Evolutionary conservation across 2,888 invertebrate genomes (phyloP), one percentile per base, ranked within the genome.

Genomic region (Apotomis turbidana): DNA sequence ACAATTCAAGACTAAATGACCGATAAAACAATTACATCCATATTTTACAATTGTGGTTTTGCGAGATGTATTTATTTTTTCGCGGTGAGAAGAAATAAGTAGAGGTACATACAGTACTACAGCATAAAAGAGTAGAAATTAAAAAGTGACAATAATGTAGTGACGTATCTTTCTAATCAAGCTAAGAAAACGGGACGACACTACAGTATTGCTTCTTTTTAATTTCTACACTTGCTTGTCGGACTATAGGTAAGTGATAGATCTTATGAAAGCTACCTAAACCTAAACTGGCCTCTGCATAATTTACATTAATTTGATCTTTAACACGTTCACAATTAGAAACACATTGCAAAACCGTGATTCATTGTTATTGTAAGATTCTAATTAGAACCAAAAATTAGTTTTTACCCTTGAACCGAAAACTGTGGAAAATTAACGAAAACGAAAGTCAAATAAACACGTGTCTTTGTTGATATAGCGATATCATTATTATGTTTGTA

Each of bases 341-440:
- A n/a, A 8, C 5, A 58, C n/a, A 54, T 63, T 59, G 52, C 58
- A 57, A 66, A 52, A 46, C 36, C 57, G 4, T 51, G 67, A 74
- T 58, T 62, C 67, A 72, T 46, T 63, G 68, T 72, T 67, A 41
- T 71, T 72, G 62, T 52, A 52, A 55, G 38, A 57, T 38, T 38
- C 41, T 68, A 68, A 68, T 72, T 68, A 73, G 74, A 71, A 57
- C 55, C 46, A 5, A 46, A 46, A 66, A 44, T 69, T 71, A 77
- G 75, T 78, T 77, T 76, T 77, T 80, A 84, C 77, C 90, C 90
- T 90, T 90, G 90, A 90, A 90, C 89, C 85, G 81, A 84, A 80
- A 85, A 88, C 86, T 86, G 87, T 84, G 87, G 85, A 81, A 80
- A 79, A 79, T 78, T 78, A 78, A 82, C 76, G 81, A 87, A 88